Conservation (phyloP, 2,888 invertebrate species). For the Gisinianus flammeolus region DNA sequence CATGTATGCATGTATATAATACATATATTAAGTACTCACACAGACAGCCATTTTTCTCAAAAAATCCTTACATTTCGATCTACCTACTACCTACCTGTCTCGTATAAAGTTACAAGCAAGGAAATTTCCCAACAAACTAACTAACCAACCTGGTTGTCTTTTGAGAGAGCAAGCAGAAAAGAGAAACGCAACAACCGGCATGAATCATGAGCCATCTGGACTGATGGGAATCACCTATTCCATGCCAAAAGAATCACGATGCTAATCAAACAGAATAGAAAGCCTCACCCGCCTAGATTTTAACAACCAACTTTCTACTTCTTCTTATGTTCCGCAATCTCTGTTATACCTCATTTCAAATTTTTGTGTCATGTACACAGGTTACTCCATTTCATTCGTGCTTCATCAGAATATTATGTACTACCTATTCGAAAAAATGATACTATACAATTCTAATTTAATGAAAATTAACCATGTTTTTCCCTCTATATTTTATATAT, state of each 20-base stretch:
- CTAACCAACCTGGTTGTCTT: conserved; percentile 32
- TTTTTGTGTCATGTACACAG: not conserved
- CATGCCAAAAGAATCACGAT: conserved; percentile 41
- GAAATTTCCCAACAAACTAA: conserved; percentile 17
- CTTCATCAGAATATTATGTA: not conserved
- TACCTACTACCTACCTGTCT: conserved; percentile 24
- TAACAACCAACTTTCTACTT: conserved; percentile 42
- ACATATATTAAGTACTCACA: not conserved
- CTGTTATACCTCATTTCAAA: conserved; percentile 10
- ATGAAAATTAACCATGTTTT: too few relatives aligned
- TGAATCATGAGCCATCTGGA: conserved; percentile 41
- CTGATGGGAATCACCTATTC: conserved; percentile 41
- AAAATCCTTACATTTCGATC: conserved; percentile 18
- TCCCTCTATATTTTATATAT: too few relatives aligned
- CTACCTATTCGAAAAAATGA: too few relatives aligned
- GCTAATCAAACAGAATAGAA: conserved; percentile 41
- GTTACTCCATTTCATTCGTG: conserved; percentile 11
- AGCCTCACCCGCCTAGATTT: conserved; percentile 44
- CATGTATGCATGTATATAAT: not conserved
- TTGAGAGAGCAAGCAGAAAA: conserved; percentile 15
- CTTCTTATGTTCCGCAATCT: conserved; percentile 38
- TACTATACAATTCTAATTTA: too few relatives aligned
- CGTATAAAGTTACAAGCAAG: conserved; percentile 6
- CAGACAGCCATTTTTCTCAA: conserved; percentile 5
- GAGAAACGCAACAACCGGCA: conserved; percentile 37